Evolutionary conservation across 2,888 invertebrate genomes (phyloP).

Genomic region (Morinoia aosen): DNA sequence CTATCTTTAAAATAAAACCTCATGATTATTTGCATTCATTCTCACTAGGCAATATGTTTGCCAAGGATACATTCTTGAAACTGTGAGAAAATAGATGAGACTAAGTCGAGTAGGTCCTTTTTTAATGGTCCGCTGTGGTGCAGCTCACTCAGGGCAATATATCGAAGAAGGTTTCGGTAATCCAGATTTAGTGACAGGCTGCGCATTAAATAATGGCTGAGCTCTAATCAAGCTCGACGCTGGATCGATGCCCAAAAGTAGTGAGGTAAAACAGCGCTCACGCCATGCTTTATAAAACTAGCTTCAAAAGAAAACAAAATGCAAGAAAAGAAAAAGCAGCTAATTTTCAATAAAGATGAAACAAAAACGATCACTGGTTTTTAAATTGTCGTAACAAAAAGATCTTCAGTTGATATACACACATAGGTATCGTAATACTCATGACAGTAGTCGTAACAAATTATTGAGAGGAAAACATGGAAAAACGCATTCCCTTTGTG

Average conservation of each 20-base stretch:
- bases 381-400: no score
- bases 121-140: neutral
- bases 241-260: neutral
- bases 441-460: no score
- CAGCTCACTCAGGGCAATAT: neutral
- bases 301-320: no score
- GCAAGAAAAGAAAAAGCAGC: no score
- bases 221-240: neutral
- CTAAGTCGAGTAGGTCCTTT: neutral
- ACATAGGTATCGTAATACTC: no score
- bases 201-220: neutral
- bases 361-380: no score
- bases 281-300: no score
- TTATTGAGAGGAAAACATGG: no score
- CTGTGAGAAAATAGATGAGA: neutral
- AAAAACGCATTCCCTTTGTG: no score
- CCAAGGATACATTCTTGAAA: neutral
- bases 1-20: neutral
- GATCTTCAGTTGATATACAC: no score
- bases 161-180: neutral
- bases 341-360: no score
- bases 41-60: neutral
- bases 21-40: neutral
- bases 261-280: no score
- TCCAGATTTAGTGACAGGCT: neutral